Evolutionary conservation across 2,888 invertebrate genomes (phyloP).

Genomic region (Platerodrilus igneus): DNA sequence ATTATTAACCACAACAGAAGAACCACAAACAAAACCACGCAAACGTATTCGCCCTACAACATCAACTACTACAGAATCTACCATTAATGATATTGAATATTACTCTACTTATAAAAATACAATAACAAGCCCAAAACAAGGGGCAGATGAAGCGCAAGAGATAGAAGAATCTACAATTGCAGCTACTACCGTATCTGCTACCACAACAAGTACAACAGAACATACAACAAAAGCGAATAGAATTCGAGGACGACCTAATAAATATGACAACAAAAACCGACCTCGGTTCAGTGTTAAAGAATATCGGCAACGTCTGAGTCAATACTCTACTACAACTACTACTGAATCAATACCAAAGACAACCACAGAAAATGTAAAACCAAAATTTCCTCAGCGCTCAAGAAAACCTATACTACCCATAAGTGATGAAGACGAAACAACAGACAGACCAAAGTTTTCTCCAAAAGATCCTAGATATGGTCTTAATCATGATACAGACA

Average conservation of each 20-base stretch:
- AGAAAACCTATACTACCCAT: slow-evolving; percentile 47
- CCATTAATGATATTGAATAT: slow-evolving; percentile 38
- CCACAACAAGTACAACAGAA: slow-evolving; percentile 29
- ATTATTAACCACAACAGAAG: slow-evolving; percentile 10
- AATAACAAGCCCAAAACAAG: slow-evolving; percentile 14
- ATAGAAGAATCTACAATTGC: slow-evolving; percentile 19
- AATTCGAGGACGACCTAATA: slow-evolving; percentile 49
- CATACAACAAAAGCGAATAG: slow-evolving; percentile 37
- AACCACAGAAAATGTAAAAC: slow-evolving; percentile 37
- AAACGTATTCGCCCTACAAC: slow-evolving; percentile 12
- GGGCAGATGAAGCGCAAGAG: no score
- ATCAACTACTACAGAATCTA: neutral
- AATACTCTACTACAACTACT: slow-evolving; percentile 44
- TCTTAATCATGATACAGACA: slow-evolving; percentile 27
- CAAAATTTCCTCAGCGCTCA: slow-evolving; percentile 51
- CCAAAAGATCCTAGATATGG: slow-evolving; percentile 46
- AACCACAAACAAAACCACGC: slow-evolving; percentile 10
- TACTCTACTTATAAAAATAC: slow-evolving; percentile 15
- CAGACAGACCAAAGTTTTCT: slow-evolving; percentile 42
- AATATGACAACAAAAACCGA: slow-evolving; percentile 55
- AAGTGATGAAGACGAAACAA: slow-evolving; percentile 44
- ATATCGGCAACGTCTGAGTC: slow-evolving; percentile 61
- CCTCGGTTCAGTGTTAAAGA: slow-evolving; percentile 75
- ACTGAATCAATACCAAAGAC: slow-evolving; percentile 7
- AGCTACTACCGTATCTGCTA: slow-evolving; percentile 14